Conservation (phyloP, 1,140 invertebrate species). For the Muscidifurax raptorellus region DNA sequence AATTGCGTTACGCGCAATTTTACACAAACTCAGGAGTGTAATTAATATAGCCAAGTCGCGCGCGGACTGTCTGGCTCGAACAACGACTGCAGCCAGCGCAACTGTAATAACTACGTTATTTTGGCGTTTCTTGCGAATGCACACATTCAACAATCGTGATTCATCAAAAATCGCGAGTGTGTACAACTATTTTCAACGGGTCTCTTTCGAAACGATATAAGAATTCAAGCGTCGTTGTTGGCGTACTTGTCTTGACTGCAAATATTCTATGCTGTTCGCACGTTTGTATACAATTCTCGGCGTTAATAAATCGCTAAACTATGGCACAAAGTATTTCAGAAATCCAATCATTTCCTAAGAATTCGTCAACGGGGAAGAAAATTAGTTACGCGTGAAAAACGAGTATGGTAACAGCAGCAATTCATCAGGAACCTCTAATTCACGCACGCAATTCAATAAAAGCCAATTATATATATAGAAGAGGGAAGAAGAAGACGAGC, state of each 20-base stretch:
- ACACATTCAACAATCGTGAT: constrained; percentile 21
- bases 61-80: background rate
- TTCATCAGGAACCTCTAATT: constrained; percentile 18
- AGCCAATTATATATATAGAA: background rate
- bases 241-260: too few species aligned
- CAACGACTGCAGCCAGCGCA: background rate
- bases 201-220: background rate
- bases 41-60: constrained; percentile 3
- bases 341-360: too few species aligned
- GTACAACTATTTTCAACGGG: constrained; percentile 20
- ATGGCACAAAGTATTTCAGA: too few species aligned
- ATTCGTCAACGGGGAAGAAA: too few species aligned
- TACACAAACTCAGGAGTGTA: constrained; percentile 7
- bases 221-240: too few species aligned
- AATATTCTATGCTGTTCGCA: too few species aligned
- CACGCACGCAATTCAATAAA: constrained; percentile 19
- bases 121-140: constrained; percentile 19
- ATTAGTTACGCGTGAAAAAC: background rate
- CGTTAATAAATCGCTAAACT: too few species aligned
- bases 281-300: too few species aligned
- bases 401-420: background rate
- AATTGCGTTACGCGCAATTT: constrained; percentile 21
- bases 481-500: background rate
- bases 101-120: too few species aligned
- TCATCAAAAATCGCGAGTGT: constrained; percentile 3